Base-by-base conservation (phyloP, 2,113 vertebrate genomes). In the Xiphorhynchus elegans region DNA sequence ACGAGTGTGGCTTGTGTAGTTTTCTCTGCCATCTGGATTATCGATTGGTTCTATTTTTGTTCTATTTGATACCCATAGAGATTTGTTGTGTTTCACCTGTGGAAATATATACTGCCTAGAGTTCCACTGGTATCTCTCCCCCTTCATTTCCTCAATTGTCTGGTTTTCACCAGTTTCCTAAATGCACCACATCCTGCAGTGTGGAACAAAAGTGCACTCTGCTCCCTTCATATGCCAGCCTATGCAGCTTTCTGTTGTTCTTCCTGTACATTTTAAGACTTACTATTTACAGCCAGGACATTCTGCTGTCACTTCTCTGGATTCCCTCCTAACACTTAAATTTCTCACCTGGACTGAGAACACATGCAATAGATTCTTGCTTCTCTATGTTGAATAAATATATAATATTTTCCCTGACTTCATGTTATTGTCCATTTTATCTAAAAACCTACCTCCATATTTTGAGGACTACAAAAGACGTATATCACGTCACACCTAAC, bases 361-460 rank as follows among this genome's bases (percentile, higher is more conserved):
- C n/a, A 66, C 26, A 6, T 25, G 42, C 0, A 2, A 9, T 1
- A 52, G 29, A 44, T 7, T 52, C 37, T 60, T 52, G 33, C 17
- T 40, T 59, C 37, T 19, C 35, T 28, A 15, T 9, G 10, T 13
- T 35, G 58, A 87, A 33, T 9, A 68, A 63, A 56, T 6, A 10
- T 25, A 18, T 2, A 7, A 52, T 4, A 7, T 33, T 82, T 74
- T 63, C 31, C 25, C 47, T 59, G 9, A 83, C 18, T 72, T 59
- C 11, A 33, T 6, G 12, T 10, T 79, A 44, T 33, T 33, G 15
- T 42, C 5, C 1, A 35, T 13, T 8, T 59, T 29, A 50, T 7
- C 7, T 14, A 79, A 40, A 37, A 4, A 1, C 24, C 49, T 50
- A 13, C 13, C 7, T 47, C 21, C 7, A 7, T 1, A 0, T 39